Conservation (phyloP, 2,888 invertebrate species). For the Ochlodes sylvanus region DNA sequence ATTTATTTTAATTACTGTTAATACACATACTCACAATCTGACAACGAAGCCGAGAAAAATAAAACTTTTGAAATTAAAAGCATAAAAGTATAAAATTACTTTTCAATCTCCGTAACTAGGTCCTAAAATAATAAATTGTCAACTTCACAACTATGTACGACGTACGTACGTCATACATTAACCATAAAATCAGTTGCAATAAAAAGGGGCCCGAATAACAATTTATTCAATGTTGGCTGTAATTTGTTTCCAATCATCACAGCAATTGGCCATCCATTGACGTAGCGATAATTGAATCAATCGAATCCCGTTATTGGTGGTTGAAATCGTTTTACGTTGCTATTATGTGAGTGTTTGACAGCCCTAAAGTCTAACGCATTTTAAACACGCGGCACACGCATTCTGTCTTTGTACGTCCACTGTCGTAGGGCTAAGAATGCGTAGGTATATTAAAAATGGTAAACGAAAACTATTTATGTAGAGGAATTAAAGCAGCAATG, state of each 20-base stretch:
- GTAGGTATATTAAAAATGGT: constrained; percentile 54
- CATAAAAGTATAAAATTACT: too few species aligned
- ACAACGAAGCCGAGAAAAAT: too few species aligned
- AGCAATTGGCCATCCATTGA: constrained; percentile 37
- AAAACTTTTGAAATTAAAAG: too few species aligned
- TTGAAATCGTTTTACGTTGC: constrained; percentile 33
- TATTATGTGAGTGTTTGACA: constrained; percentile 44
- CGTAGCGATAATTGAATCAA: constrained; percentile 36
- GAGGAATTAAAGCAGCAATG: too few species aligned
- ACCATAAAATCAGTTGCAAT: constrained; percentile 27
- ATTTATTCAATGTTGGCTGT: constrained; percentile 26
- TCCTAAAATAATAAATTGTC: too few species aligned
- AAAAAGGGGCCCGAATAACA: constrained; percentile 15
- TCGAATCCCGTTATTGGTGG: constrained; percentile 30
- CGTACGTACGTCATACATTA: too few species aligned
- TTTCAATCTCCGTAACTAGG: too few species aligned
- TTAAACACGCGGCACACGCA: constrained; percentile 63
- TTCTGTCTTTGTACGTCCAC: constrained; percentile 68
- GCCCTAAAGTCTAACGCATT: constrained; percentile 57
- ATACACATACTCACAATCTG: too few species aligned
- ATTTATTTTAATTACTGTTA: too few species aligned
- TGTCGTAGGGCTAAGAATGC: constrained; percentile 64
- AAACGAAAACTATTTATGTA: constrained; percentile 44
- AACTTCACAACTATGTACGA: too few species aligned
- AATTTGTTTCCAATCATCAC: constrained; percentile 39